Evolutionary conservation across 2,888 invertebrate genomes (phyloP), one percentile per base, ranked within the genome.

Genomic region (Dione juno): DNA sequence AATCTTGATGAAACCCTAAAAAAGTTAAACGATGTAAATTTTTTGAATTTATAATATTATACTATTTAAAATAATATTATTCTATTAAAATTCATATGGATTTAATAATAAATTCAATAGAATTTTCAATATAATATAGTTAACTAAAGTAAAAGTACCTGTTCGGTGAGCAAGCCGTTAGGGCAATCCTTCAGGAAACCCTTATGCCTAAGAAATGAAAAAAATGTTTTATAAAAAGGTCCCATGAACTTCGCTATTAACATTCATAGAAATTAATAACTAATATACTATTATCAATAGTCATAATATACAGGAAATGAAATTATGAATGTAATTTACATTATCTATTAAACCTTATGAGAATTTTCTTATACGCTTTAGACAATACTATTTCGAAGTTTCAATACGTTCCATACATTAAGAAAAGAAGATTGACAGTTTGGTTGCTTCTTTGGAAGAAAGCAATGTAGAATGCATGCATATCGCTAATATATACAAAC

Each of bases 1-100:
- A 91, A 99, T 99, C 94, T 97, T 98, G 89, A 99, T 98, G 94
- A 99, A 99, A 82, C 99, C 99, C 98, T 99, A 91, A 78, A 89
- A 89, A 75, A 45, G 57, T 68, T 21, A 66, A 28, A 61, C n/a
- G 43, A 14, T 21, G 43, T 10, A 28, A n/a, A 45, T 45, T 19
- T 10, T 19, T 50, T 19, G 10, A 50, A 8, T 19, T 16, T 50
- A 19, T 50, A 9, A 10, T 10, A 10, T 50, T 50, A 50, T 50
- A 16, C 9, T 48, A 48, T 9, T 8, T 48, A 9, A 9, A 48
- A 48, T n/a, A 48, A 48, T 0, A 14, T 9, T 9, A 48, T n/a
- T 48, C 10, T 16, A 3, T n/a, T 50, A 16, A 19, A 16, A 16
- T 50, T 50, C 10, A 19, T n/a, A 48, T 48, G n/a, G n/a, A n/a